These are phyloP conservation scores for Hozukius guyotensis DNA, from an alignment of 2,797 vertebrate genomes.

Conservation along the genomic window DNA sequence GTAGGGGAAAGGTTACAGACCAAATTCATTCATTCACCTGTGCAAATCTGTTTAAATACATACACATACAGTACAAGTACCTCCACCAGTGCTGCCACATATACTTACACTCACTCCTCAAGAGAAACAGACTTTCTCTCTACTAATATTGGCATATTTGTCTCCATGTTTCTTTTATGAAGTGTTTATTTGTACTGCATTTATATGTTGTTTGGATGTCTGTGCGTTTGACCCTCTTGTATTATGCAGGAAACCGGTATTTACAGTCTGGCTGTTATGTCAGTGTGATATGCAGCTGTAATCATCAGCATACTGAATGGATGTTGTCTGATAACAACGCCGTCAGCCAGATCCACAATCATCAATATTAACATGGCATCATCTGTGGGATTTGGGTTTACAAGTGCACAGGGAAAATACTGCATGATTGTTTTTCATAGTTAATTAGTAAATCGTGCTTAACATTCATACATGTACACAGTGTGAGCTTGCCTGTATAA, in stretches of 20 bases:
- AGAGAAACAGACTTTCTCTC: neutral
- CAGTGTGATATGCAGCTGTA: constrained; percentile 9
- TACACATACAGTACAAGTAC: neutral
- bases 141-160: neutral
- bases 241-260: neutral
- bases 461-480: neutral
- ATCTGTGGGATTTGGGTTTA: neutral
- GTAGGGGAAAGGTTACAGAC: constrained; percentile 19
- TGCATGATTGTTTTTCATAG: neutral
- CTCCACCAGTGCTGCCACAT: neutral
- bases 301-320: neutral
- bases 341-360: neutral
- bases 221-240: neutral
- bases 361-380: constrained; percentile 17
- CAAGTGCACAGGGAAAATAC: neutral
- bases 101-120: neutral
- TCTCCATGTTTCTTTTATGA: neutral
- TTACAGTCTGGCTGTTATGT: constrained; percentile 2
- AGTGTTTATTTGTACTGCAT: neutral
- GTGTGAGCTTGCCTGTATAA: neutral
- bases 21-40: neutral
- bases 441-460: neutral
- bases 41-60: neutral
- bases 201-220: neutral
- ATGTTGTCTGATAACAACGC: constrained; percentile 6